A percentile compares a stretch with the other conserved stretches of the same genome.
phyloP scores from a whole-genome alignment of 2,888 invertebrate genomes.

The Xiphydria camelus region DNA sequence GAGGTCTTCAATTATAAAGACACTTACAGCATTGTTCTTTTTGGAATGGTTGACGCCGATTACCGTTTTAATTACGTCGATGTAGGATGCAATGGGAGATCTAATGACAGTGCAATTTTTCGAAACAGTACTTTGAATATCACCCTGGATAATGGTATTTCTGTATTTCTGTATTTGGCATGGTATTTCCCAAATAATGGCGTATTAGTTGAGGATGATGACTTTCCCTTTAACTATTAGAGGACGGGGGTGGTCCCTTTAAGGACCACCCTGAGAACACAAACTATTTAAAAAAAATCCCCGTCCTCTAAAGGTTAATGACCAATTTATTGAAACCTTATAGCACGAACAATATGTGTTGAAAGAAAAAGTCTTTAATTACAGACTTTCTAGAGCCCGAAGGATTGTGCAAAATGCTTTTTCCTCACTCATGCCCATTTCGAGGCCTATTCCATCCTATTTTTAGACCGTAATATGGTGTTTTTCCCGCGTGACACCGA shows the following conservation, averaged over 20 bases:
- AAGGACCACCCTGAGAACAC: too few relatives aligned
- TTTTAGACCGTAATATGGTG: too few relatives aligned
- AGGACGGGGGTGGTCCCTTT: too few relatives aligned
- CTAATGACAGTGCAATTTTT: constrained; percentile 9
- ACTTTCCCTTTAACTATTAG: constrained; percentile 11
- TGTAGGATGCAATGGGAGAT: constrained; percentile 5
- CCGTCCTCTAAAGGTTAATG: too few relatives aligned
- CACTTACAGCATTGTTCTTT: constrained; percentile 4
- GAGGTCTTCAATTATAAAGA: constrained; percentile 8
- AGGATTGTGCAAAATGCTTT: constrained; percentile 18
- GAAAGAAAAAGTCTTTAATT: constrained; percentile 20
- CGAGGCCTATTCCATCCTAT: too few relatives aligned
- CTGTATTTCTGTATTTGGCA: too few relatives aligned
- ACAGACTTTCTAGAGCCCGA: constrained; percentile 16
- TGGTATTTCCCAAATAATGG: not conserved
- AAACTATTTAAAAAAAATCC: too few relatives aligned
- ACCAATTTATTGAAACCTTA: constrained; percentile 16
- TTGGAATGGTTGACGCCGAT: constrained; percentile 7
- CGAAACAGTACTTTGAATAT: not conserved
- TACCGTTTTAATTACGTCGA: constrained; percentile 4
- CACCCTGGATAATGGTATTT: not conserved
- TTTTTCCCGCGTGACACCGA: too few relatives aligned
- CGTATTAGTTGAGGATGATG: constrained; percentile 16
- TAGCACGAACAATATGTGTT: too few relatives aligned
- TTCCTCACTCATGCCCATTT: too few relatives aligned